A percentile compares a stretch with the other conserved stretches of the same genome.
These are phyloP conservation scores for Gallinago undulata DNA, from an alignment of 2,113 vertebrate genomes.

Conservation along the genomic window DNA sequence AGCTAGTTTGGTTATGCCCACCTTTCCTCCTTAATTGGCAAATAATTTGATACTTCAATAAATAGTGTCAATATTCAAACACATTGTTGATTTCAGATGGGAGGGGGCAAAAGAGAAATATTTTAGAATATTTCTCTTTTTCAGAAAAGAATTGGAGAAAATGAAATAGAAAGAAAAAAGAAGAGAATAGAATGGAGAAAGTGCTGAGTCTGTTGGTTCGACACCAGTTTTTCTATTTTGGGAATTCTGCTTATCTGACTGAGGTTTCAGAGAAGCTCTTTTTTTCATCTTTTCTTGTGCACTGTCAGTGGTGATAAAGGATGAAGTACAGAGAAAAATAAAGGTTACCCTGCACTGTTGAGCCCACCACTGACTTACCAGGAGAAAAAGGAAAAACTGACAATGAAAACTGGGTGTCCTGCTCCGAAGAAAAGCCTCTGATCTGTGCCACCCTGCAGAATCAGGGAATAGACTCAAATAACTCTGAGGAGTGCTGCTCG, in stretches of 20 bases:
- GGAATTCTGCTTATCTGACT: not conserved
- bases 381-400: not conserved
- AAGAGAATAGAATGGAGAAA: not conserved
- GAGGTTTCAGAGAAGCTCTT: not conserved
- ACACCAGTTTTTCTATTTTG: not conserved
- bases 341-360: not conserved
- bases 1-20: not conserved
- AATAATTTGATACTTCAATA: not conserved
- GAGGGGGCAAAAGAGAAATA: not conserved
- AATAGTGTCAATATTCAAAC: not conserved
- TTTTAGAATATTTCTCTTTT: not conserved
- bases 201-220: not conserved
- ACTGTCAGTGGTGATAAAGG: not conserved
- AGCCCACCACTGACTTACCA: not conserved
- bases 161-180: not conserved
- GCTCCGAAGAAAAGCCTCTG: conserved; percentile 27
- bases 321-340: not conserved
- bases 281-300: conserved; percentile 1
- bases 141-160: not conserved
- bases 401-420: not conserved
- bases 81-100: not conserved
- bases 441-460: conserved; percentile 18
- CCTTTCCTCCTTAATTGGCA: not conserved
- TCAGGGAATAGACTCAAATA: not conserved
- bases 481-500: rapidly evolving